Evolutionary conservation across 2,113 vertebrate species (phyloP).

Genomic region (Furnarius figulus): DNA sequence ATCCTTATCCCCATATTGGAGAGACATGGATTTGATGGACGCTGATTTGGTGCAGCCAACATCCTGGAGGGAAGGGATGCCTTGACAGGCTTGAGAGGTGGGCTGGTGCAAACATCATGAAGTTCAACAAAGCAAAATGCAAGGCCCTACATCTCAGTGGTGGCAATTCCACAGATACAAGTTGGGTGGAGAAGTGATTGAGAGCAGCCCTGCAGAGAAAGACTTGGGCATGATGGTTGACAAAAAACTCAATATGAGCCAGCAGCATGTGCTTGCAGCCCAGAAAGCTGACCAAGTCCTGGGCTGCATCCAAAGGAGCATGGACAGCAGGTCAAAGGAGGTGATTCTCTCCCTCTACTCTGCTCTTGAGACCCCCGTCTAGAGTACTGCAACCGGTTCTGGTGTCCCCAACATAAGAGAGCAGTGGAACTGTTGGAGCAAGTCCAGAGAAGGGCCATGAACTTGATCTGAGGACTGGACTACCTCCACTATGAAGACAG

Average conservation of each 20-base stretch:
- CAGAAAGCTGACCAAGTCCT: background rate
- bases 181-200: background rate
- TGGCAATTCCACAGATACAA: background rate
- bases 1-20: background rate
- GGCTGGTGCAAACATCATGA: background rate
- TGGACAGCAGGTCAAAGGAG: background rate
- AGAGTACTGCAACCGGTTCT: background rate
- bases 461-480: background rate
- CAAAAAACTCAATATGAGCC: background rate
- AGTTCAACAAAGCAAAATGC: background rate
- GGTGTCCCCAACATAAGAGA: background rate
- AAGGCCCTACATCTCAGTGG: background rate
- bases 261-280: background rate
- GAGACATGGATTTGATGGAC: background rate
- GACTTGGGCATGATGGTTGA: background rate
- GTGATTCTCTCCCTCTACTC: background rate
- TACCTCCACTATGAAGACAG: background rate
- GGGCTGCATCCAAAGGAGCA: background rate
- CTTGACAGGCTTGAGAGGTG: background rate
- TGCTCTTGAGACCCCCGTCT: background rate
- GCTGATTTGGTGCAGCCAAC: background rate
- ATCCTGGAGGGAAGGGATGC: background rate
- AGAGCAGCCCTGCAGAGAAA: background rate
- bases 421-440: background rate
- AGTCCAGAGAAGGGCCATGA: background rate